Conservation (phyloP, 2,113 vertebrate genomes). For the Trochalopteron elliotii region DNA sequence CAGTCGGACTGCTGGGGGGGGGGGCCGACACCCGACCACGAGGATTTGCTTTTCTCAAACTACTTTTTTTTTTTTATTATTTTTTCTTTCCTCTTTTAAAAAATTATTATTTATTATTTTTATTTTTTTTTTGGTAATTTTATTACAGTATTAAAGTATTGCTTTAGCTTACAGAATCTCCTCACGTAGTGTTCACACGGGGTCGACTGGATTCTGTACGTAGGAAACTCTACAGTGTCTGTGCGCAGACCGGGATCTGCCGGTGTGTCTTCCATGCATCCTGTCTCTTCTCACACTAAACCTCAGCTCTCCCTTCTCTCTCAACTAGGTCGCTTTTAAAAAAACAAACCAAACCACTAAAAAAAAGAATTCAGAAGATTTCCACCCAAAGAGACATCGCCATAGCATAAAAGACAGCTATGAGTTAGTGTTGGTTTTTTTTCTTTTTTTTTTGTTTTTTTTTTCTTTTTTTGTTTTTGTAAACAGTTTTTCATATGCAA, state of each 20-base stretch:
- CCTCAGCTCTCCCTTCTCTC: slow-evolving; percentile 5
- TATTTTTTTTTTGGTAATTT: slow-evolving; percentile 66
- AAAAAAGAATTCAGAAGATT: slow-evolving; percentile 30
- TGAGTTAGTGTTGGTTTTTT: slow-evolving; percentile 71
- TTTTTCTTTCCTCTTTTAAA: neutral
- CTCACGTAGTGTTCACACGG: slow-evolving; percentile 66
- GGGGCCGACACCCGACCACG: slow-evolving; percentile 27
- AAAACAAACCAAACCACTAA: slow-evolving; percentile 54
- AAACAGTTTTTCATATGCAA: slow-evolving; percentile 83
- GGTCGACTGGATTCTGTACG: slow-evolving; percentile 51
- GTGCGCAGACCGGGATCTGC: slow-evolving; percentile 52
- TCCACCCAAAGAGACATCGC: slow-evolving; percentile 67
- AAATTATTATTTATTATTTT: slow-evolving; percentile 26
- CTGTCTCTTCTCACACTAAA: slow-evolving; percentile 19
- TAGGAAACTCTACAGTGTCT: slow-evolving; percentile 68
- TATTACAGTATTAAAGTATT: slow-evolving; percentile 83
- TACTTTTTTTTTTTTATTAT: neutral
- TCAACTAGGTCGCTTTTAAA: slow-evolving; percentile 23
- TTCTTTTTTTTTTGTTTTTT: neutral
- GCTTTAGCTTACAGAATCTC: slow-evolving; percentile 78
- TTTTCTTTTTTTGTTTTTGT: slow-evolving; percentile 70
- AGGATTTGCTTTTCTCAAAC: slow-evolving; percentile 40
- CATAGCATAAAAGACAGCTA: slow-evolving; percentile 74
- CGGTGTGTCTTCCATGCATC: slow-evolving; percentile 51
- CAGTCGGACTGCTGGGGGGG: slow-evolving; percentile 52